Percentiles rank a stretch among this genome's conserved stretches.
Evolutionary conservation across 2,797 vertebrate species (phyloP).

Genomic region (Crocodylus rhombifer): DNA sequence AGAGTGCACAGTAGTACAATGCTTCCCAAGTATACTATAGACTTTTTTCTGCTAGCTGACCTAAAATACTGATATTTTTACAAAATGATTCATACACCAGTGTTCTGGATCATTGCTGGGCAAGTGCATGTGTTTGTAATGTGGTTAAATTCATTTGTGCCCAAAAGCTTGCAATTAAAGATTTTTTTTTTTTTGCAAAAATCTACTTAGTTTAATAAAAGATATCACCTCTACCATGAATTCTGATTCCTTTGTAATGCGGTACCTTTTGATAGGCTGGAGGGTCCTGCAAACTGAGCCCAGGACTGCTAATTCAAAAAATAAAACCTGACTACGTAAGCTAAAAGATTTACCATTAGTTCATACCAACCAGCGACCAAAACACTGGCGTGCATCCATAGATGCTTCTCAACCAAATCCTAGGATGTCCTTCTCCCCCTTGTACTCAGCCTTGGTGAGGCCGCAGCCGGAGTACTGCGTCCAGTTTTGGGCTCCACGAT

Average conservation of each 20-base stretch:
- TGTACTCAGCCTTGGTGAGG: too few relatives aligned
- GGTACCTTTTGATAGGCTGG: background rate
- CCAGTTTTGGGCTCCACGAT: too few relatives aligned
- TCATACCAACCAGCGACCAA: background rate
- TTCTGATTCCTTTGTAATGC: too few relatives aligned
- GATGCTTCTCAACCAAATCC: too few relatives aligned
- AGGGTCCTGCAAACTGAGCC: background rate
- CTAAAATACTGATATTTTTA: background rate
- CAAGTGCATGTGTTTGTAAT: accelerated
- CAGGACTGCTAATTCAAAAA: background rate
- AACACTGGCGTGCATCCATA: too few relatives aligned
- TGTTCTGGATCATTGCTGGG: conserved; percentile 2
- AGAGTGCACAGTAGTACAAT: background rate
- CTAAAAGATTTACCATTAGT: background rate
- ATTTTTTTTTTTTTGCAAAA: too few relatives aligned
- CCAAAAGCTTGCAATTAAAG: too few relatives aligned
- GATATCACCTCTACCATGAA: too few relatives aligned
- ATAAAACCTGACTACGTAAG: background rate
- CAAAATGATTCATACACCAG: accelerated
- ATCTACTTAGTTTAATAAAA: too few relatives aligned
- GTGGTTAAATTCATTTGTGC: background rate
- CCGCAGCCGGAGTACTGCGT: too few relatives aligned
- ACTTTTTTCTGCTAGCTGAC: background rate
- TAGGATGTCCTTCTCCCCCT: too few relatives aligned
- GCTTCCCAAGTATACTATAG: accelerated